Evolutionary conservation across 2,113 vertebrate species (phyloP), one percentile per base, ranked within the genome.

Genomic region (Pollimyrus isidori): DNA sequence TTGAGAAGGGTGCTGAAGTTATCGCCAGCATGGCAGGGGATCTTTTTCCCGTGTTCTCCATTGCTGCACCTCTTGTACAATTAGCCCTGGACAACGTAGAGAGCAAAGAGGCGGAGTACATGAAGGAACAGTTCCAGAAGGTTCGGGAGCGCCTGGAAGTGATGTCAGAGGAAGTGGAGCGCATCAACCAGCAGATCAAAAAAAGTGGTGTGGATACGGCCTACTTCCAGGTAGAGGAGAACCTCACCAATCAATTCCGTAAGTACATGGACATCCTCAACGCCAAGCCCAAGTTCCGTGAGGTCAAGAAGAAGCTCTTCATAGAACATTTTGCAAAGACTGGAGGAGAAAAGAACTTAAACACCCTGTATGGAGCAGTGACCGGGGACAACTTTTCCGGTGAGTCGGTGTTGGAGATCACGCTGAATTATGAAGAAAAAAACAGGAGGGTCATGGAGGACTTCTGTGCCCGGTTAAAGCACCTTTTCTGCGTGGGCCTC

Each of bases 231-330:
- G 91, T 95, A 52, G 96, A 96, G 89, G 95, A 96, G 90, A 96
- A 96, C 92, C 92, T 96, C 90, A 95, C 91, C 0, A 96, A 96
- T 92, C 96, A 96, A 91, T 96, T 96, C 92, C 94, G 96, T 89
- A 96, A 96, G 90, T 96, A 95, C 93, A 96, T 96, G 96, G 96
- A 96, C 91, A 95, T 96, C 91, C 95, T 96, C 26, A 96, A 95
- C 1, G 95, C 95, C 89, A 96, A 95, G 62, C 93, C 95, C 1
- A 93, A 96, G 89, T 96, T 93, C 91, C 13, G 93, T 48, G 95
- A 96, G 17, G 95, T 94, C 46, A 95, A 96, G 91, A 96, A 96
- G 92, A 95, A 95, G 91, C 89, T 91, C 1, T 96, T 96, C 89
- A 87, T 96, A 91, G 94, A 95, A 0, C 95, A 96, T 89, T 96